A percentile compares a stretch with the other conserved stretches of the same genome.
Conservation (phyloP, 2,113 vertebrate species). For the Progne subis region DNA sequence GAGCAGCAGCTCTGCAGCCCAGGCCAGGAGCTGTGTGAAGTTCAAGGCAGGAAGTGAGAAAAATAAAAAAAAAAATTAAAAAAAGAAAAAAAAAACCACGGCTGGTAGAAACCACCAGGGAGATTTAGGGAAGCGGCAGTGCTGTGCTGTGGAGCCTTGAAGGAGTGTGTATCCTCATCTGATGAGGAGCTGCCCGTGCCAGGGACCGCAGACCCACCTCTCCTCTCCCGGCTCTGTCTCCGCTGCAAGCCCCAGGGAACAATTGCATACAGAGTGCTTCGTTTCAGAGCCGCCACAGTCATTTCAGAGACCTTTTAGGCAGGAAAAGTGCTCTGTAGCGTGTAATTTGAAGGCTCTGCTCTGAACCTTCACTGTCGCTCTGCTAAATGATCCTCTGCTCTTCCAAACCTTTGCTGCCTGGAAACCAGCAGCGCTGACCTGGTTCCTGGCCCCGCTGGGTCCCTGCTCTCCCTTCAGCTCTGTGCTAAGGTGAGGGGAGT, state of each 20-base stretch:
- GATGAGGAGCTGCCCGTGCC: constrained; percentile 2
- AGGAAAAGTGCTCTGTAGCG: constrained; percentile 62
- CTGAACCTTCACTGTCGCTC: constrained; percentile 52
- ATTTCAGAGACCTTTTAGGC: constrained; percentile 66
- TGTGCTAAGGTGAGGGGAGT: background rate
- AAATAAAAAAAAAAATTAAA: background rate
- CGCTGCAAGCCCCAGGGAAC: constrained; percentile 66
- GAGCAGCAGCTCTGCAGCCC: background rate
- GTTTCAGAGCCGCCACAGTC: constrained; percentile 62
- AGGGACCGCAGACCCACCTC: constrained; percentile 40
- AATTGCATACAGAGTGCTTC: constrained; percentile 61
- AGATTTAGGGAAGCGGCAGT: constrained; percentile 29
- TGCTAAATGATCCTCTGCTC: constrained; percentile 65
- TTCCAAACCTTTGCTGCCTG: constrained; percentile 59
- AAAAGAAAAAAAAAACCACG: background rate
- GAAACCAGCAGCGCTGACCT: constrained; percentile 53
- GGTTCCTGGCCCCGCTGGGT: constrained; percentile 23
- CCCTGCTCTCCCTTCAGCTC: background rate
- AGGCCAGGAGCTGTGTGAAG: background rate
- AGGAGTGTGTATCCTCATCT: background rate
- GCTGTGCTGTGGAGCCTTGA: background rate
- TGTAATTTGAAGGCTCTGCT: constrained; percentile 69
- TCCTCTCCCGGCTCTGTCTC: constrained; percentile 39
- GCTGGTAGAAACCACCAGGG: background rate
- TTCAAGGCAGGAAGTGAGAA: constrained; percentile 59